phyloP scores from a whole-genome alignment of 2,797 vertebrate genomes.

The Paguma larvata region DNA sequence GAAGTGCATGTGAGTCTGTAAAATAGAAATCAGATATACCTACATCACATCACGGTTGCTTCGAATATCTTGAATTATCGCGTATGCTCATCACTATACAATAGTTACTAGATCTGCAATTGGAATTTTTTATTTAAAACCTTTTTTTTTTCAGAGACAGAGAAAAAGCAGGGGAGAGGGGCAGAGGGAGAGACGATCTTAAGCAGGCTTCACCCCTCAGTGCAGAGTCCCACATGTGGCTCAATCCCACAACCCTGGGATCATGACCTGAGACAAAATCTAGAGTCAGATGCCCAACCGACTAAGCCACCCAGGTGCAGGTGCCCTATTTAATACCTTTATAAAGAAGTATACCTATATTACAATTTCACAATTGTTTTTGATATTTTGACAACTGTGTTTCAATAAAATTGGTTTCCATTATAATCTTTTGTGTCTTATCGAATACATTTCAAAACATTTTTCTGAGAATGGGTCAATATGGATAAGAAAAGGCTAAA shows the following conservation, averaged over 20 bases:
- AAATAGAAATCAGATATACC: not conserved
- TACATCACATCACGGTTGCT: not conserved
- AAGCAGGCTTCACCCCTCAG: too few relatives aligned
- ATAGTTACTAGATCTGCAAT: conserved; percentile 7
- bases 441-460: conserved; percentile 51
- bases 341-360: not conserved
- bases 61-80: not conserved
- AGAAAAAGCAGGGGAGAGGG: too few relatives aligned
- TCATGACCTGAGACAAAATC: too few relatives aligned
- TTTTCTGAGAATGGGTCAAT: not conserved
- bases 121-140: conserved; percentile 33
- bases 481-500: not conserved
- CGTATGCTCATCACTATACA: not conserved
- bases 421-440: conserved; percentile 33
- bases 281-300: too few relatives aligned
- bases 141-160: not conserved
- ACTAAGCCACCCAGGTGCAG: too few relatives aligned
- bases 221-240: too few relatives aligned
- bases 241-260: too few relatives aligned
- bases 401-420: conserved; percentile 11
- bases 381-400: conserved; percentile 24
- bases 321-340: conserved; percentile 6
- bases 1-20: not conserved
- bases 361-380: conserved; percentile 38
- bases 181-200: too few relatives aligned